phyloP scores from a whole-genome alignment of 2,797 vertebrate species.

The Siniperca undulata region DNA sequence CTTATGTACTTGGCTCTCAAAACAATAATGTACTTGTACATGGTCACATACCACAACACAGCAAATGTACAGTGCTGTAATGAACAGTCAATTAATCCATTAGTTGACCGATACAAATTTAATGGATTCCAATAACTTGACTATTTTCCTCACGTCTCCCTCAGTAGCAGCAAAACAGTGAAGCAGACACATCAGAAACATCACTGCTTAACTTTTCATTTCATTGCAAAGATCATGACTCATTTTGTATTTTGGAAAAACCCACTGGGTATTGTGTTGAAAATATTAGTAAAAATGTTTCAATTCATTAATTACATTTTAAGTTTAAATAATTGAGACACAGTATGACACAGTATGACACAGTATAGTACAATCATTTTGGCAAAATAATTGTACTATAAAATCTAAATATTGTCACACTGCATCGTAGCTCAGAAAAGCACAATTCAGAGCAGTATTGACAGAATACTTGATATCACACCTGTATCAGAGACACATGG shows the following conservation, averaged over 20 bases:
- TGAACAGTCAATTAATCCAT: slow-evolving; percentile 37
- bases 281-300: background rate
- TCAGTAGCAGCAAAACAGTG: background rate
- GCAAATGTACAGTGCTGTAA: slow-evolving; percentile 46
- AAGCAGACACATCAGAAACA: background rate
- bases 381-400: background rate
- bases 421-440: slow-evolving; percentile 13
- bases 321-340: background rate
- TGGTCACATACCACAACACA: slow-evolving; percentile 54
- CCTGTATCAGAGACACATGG: slow-evolving; percentile 14
- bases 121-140: slow-evolving; percentile 9
- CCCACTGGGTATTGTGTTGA: background rate
- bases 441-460: slow-evolving; percentile 24
- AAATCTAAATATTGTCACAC: background rate
- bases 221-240: slow-evolving; percentile 1
- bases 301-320: background rate
- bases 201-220: background rate
- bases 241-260: slow-evolving; percentile 13
- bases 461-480: slow-evolving; percentile 48
- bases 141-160: background rate
- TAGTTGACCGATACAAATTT: slow-evolving; percentile 19
- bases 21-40: slow-evolving; percentile 74
- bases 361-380: background rate
- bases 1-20: slow-evolving; percentile 63
- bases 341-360: background rate